Percentiles rank a stretch among this genome's conserved stretches.
These are phyloP conservation scores for Takifugu ocellatus DNA, from an alignment of 2,797 vertebrate genomes.

Conservation along the genomic window DNA sequence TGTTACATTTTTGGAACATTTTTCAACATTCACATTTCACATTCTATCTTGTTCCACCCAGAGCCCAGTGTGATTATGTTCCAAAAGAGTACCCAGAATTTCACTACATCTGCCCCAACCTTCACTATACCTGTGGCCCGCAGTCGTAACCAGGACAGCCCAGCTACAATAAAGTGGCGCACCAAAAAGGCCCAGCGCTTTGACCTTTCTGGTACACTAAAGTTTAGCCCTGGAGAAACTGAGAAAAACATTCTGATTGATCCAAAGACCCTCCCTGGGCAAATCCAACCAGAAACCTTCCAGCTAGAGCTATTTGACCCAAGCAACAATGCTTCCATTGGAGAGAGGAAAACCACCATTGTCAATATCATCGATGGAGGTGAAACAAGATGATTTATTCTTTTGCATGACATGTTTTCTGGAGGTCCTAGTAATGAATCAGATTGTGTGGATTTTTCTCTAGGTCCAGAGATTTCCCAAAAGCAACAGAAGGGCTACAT, in stretches of 20 bases:
- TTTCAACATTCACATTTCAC: constrained; percentile 44
- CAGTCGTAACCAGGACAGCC: constrained; percentile 59
- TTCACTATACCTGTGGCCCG: constrained; percentile 78
- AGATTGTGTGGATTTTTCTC: neutral
- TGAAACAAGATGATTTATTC: constrained; percentile 18
- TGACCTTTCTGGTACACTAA: constrained; percentile 61
- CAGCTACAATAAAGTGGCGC: constrained; percentile 70
- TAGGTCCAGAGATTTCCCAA: constrained; percentile 16
- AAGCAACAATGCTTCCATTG: constrained; percentile 60
- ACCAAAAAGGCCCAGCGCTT: constrained; percentile 70
- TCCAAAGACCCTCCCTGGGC: constrained; percentile 35
- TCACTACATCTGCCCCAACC: constrained; percentile 51
- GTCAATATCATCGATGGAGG: constrained; percentile 66
- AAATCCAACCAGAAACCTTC: constrained; percentile 63
- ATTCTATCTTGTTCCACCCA: constrained; percentile 29
- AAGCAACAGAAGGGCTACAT: constrained; percentile 23
- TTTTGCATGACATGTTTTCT: neutral
- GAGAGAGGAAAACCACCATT: constrained; percentile 70
- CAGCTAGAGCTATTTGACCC: constrained; percentile 77
- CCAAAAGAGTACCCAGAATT: constrained; percentile 73
- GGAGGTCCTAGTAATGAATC: neutral
- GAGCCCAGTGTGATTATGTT: constrained; percentile 75
- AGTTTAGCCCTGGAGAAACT: constrained; percentile 70
- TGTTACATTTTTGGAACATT: neutral
- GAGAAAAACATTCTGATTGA: constrained; percentile 76